These are phyloP conservation scores for Mellivora capensis DNA, from an alignment of 2,113 vertebrate species.

Conservation along the genomic window DNA sequence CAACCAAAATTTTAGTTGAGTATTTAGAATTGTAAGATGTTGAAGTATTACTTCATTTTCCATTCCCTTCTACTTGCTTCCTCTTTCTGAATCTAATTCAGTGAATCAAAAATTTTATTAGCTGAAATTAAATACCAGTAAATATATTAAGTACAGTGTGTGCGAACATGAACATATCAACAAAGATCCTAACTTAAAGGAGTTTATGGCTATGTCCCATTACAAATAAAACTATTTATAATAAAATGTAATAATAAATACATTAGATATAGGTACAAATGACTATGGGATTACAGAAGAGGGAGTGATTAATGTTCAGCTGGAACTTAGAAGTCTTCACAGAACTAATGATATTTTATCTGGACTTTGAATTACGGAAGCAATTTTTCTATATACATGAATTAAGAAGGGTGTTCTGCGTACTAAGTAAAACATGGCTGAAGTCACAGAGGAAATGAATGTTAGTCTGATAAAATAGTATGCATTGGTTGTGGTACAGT, in stretches of 20 bases:
- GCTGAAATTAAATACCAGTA: not conserved
- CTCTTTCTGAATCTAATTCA: constrained; percentile 1
- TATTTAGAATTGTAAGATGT: not conserved
- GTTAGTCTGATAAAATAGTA: not conserved
- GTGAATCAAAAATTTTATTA: not conserved
- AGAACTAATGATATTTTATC: not conserved
- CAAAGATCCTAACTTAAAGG: not conserved
- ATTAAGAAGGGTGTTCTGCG: not conserved
- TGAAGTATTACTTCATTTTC: not conserved
- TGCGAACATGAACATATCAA: not conserved
- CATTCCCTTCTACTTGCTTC: not conserved
- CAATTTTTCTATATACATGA: not conserved
- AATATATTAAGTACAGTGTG: not conserved
- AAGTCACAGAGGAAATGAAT: not conserved
- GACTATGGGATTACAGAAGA: not conserved
- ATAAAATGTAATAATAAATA: not conserved
- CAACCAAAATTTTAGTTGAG: not conserved
- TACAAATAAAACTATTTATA: constrained; percentile 4
- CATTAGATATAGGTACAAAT: not conserved
- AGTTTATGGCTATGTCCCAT: not conserved
- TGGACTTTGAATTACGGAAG: constrained; percentile 27
- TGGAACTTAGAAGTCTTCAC: not conserved
- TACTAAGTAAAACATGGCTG: constrained; percentile 27
- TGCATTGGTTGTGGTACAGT: not conserved
- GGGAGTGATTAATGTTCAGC: not conserved